phyloP scores from a whole-genome alignment of 1,140 invertebrate species.

The Holcopasites calliopsidis region DNA sequence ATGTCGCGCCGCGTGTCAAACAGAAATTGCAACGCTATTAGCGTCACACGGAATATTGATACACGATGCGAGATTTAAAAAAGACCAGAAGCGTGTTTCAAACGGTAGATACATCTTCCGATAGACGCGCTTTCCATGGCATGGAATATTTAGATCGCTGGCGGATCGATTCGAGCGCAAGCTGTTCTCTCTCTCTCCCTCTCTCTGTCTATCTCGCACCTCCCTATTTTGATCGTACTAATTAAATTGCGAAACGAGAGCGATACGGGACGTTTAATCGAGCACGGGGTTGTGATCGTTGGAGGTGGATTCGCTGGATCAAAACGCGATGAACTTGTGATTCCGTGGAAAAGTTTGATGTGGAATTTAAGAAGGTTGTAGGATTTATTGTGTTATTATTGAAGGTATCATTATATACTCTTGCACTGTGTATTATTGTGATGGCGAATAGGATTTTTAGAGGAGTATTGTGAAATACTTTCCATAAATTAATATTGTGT shows the following conservation, averaged over 20 bases:
- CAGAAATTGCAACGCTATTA: constrained; percentile 6
- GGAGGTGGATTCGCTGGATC: background rate
- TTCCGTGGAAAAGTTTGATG: background rate
- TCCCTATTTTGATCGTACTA: background rate
- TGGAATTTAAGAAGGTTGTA: background rate
- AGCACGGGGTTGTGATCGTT: background rate
- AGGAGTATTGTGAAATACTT: too few relatives aligned
- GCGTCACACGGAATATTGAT: background rate
- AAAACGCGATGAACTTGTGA: background rate
- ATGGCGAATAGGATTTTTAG: too few relatives aligned
- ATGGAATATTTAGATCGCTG: background rate
- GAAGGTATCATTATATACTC: too few relatives aligned
- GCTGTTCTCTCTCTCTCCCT: background rate
- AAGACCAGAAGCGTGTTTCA: background rate
- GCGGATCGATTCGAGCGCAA: background rate
- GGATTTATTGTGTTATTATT: background rate
- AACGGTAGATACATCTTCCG: background rate
- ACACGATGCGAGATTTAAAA: background rate
- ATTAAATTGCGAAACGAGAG: background rate
- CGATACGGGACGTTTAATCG: background rate
- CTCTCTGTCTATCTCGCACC: too few relatives aligned
- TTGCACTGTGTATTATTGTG: too few relatives aligned
- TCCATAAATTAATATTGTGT: too few relatives aligned
- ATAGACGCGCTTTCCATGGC: background rate
- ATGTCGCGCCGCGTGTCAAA: background rate